Evolutionary conservation across 1,140 invertebrate genomes (phyloP), one percentile per base, ranked within the genome.

Genomic region (Heliothis virescens): DNA sequence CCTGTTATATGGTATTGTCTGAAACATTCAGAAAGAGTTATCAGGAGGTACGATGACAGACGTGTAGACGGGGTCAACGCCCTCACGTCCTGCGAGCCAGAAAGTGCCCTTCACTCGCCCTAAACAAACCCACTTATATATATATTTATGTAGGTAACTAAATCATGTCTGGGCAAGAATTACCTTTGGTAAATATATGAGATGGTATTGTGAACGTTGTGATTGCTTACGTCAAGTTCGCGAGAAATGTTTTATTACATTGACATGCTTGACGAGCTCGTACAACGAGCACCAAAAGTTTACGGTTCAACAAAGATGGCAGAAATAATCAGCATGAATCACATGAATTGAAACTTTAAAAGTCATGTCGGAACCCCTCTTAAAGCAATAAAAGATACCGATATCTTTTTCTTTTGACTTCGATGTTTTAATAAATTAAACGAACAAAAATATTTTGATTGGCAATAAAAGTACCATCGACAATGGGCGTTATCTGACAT

Each of bases 31-130:
- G 11, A 53, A 50, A 67, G 71, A 59, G 26, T 55, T 55, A 55
- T 53, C 52, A 72, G 59, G 48, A 76, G 75, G 50, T 62, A 60
- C 55, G 34, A 75, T 52, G 59, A 75, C 53, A 65, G n/a, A 67
- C 26, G n/a, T n/a, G 26, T 1, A 55, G 55, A 52, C 65, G 13
- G 63, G 77, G 72, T 79, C 76, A 76, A 76, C 69, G 74, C 50
- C 76, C 77, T 57, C n/a, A 55, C 72, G 81, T 26, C 72, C 76
- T 63, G 48, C 60, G 52, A 62, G 34, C 41, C 34, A 21, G 62
- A 77, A 77, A 55, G 67, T 81, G 80, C 76, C 81, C 81, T 82
- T 82, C 76, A 16, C 34, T 63, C 47, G 71, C 55, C 81, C 80
- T 82, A 76, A 69, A 71, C 63, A 82, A 76, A 75, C 69, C 74